Conservation (phyloP, 2,113 vertebrate genomes). For the Nerophis ophidion region DNA sequence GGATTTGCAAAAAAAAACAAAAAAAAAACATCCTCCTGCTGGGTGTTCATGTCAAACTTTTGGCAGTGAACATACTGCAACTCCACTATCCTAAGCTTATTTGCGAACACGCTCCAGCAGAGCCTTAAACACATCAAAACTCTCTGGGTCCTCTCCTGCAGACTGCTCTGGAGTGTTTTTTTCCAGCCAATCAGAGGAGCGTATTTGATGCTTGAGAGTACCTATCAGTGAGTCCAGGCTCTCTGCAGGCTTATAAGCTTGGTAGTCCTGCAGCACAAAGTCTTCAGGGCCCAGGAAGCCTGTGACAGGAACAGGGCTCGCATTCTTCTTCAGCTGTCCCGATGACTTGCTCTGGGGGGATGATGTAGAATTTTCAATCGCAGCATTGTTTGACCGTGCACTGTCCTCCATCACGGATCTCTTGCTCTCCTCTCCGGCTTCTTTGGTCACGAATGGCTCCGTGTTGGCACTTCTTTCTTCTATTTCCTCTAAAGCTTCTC, state of each 20-base stretch:
- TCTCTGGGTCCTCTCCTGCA: constrained; percentile 78
- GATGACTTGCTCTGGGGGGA: constrained; percentile 50
- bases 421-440: constrained; percentile 26
- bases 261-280: constrained; percentile 60
- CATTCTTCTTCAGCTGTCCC: constrained; percentile 60
- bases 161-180: constrained; percentile 77
- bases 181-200: constrained; percentile 77
- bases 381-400: constrained; percentile 43
- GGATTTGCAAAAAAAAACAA: constrained; percentile 4
- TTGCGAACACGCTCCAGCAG: constrained; percentile 76
- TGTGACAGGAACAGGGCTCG: constrained; percentile 42
- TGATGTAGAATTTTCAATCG: constrained; percentile 47
- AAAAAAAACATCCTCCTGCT: constrained; percentile 14
- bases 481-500: constrained; percentile 73
- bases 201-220: constrained; percentile 76
- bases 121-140: constrained; percentile 79
- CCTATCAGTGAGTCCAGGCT: constrained; percentile 73
- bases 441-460: constrained; percentile 25
- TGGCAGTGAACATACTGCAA: constrained; percentile 9
- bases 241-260: constrained; percentile 54
- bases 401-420: constrained; percentile 56
- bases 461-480: constrained; percentile 48
- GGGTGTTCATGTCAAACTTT: constrained; percentile 14
- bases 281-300: constrained; percentile 60
- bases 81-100: constrained; percentile 36